These are phyloP conservation scores for Mycetomoellerius zeteki DNA, from an alignment of 1,140 invertebrate genomes.

Conservation along the genomic window DNA sequence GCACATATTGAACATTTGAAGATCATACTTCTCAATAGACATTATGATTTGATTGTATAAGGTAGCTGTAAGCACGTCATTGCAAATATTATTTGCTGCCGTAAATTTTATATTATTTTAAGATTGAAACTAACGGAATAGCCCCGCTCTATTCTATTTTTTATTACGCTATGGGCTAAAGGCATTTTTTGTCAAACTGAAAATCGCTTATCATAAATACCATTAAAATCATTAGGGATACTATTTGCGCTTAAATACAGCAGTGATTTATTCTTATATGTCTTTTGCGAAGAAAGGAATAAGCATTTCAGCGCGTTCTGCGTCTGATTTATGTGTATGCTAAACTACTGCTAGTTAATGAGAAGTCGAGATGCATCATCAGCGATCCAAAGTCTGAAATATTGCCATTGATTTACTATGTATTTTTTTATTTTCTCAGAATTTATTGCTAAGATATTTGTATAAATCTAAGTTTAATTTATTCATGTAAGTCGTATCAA, in stretches of 20 bases:
- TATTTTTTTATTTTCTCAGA: not conserved
- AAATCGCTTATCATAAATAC: not conserved
- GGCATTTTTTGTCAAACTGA: not conserved
- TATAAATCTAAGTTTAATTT: not conserved
- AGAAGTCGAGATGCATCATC: not conserved
- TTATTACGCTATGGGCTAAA: not conserved
- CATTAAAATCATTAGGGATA: not conserved
- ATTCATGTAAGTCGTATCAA: not conserved
- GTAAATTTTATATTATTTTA: no score
- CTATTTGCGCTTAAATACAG: not conserved
- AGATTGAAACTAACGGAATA: no score
- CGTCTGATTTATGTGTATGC: not conserved
- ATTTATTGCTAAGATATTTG: not conserved
- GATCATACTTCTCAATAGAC: no score
- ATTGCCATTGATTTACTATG: not conserved
- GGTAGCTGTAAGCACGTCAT: no score
- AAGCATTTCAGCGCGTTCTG: not conserved
- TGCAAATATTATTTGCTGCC: no score
- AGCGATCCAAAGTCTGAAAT: not conserved
- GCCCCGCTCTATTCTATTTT: not conserved
- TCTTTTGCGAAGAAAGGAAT: not conserved
- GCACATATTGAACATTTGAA: no score
- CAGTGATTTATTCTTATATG: not conserved
- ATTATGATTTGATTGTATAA: no score
- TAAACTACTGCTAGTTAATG: slow-evolving; percentile 1